Evolutionary conservation across 2,113 vertebrate species (phyloP), one percentile per base, ranked within the genome.

Genomic region (Periophthalmus modestus): DNA sequence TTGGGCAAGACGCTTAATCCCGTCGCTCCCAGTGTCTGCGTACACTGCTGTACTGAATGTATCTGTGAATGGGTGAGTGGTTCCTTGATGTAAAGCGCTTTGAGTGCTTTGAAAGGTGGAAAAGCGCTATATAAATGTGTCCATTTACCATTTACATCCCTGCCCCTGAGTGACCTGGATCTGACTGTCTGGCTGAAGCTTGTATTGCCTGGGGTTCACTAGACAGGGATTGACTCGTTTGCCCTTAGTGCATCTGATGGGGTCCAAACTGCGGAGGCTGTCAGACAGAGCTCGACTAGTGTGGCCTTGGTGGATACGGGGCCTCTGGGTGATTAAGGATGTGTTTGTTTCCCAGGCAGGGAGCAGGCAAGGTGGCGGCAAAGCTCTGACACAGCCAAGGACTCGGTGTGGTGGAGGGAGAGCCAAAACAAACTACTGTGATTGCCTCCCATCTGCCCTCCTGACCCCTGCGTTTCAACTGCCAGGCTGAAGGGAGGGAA

Each of bases 391-490:
- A 74, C 82, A 84, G 85, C 88, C 87, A 82, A 89, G 79, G 80
- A 82, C 83, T 86, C 80, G 76, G 78, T 79, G 78, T 77, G 76
- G 80, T 83, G 84, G 78, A 58, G 68, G 80, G 78, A 75, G 86
- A 88, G 82, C 89, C 91, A 92, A 92, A 93, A 93, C 87, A 93
- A 91, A 92, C 89, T 77, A 71, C 84, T 89, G 86, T 91, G 91
- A 92, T 93, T 92, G 85, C 91, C 86, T 91, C 75, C 81, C 85
- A 82, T 87, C 73, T 90, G 92, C 85, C 91, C 92, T 87, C 74
- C 74, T 92, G 89, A 92, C 91, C 92, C 76, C 84, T 74, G 80
- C 65, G 78, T 89, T 91, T 90, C 87, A 87, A 79, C 84, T 91
- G 89, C 87, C 79, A 83, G 88, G 81, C 77, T 73, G 62, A 79